A percentile compares a stretch with the other conserved stretches of the same genome.
phyloP scores from a whole-genome alignment of 1,140 invertebrate genomes.

The Vanessa atalanta region DNA sequence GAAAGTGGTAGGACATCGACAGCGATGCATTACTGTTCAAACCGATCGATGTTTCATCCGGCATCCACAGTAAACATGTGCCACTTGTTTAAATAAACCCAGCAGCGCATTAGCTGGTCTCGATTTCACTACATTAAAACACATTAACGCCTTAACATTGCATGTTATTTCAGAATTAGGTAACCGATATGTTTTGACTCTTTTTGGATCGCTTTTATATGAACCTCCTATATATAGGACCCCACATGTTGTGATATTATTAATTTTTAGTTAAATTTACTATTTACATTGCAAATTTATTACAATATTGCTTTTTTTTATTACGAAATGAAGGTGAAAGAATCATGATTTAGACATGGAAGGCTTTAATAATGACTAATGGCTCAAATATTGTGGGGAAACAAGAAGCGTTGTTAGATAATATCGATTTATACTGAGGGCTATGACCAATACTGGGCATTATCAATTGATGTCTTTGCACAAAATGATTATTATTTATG shows the following conservation, averaged over 20 bases:
- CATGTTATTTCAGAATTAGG: constrained; percentile 71
- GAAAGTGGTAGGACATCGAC: constrained; percentile 68
- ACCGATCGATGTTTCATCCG: constrained; percentile 78
- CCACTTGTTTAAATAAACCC: constrained; percentile 80
- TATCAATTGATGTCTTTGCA: too few species aligned
- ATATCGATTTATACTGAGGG: too few species aligned
- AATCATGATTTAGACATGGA: too few species aligned
- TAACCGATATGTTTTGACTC: constrained; percentile 23
- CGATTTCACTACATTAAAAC: constrained; percentile 80
- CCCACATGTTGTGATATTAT: neutral
- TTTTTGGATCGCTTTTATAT: neutral
- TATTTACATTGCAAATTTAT: too few species aligned
- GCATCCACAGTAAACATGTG: constrained; percentile 72
- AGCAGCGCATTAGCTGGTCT: constrained; percentile 74
- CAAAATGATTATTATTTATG: too few species aligned
- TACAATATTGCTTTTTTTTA: too few species aligned
- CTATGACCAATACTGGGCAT: too few species aligned
- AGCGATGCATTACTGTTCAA: constrained; percentile 74
- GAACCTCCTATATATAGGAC: neutral
- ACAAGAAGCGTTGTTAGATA: too few species aligned
- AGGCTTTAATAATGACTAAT: too few species aligned
- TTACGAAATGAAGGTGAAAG: too few species aligned
- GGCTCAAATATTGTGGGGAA: too few species aligned
- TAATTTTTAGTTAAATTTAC: neutral
- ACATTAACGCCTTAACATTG: constrained; percentile 76